Evolutionary conservation across 2,113 vertebrate genomes (phyloP), one percentile per base, ranked within the genome.

Genomic region (Mobula hypostoma): DNA sequence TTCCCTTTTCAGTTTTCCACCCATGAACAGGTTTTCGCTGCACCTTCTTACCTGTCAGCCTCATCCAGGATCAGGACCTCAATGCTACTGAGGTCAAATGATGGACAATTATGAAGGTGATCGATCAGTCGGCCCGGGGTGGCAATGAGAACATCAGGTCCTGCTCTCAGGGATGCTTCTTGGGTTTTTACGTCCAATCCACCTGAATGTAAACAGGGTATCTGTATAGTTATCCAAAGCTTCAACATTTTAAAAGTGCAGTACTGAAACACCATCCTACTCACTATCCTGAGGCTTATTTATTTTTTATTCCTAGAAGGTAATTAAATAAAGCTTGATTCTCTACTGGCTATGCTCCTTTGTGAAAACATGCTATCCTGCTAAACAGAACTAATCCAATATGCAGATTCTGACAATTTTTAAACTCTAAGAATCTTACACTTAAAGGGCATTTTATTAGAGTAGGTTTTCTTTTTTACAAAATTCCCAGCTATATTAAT

Each of bases 41-140:
- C 94, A 66, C 29, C 61, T 40, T 8, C 77, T 94, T 94, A 98
- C 99, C 99, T 97, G 97, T 99, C 99, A 0, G 99, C 99, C 94
- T 99, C 99, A 0, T 99, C 99, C 96, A 99, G 96, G 95, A 99
- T 98, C 93, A 99, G 97, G 96, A 99, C 98, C 95, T 99, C 99
- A 0, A 99, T 97, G 94, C 97, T 98, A 87, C 96, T 96, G 92
- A 99, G 97, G 95, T 99, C 98, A 94, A 99, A 99, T 78, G 97
- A 99, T 1, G 99, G 99, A 0, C 98, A 99, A 96, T 99, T 99
- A 96, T 99, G 99, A 24, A 99, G 97, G 94, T 99, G 99, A 95
- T 99, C 99, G 0, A 99, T 99, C 56, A 99, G 97, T 15, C 99
- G 97, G 0, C 99, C 99, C 0, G 99, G 99, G 0, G 99, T 99